A percentile compares a stretch with the other conserved stretches of the same genome.
phyloP scores from a whole-genome alignment of 2,113 vertebrate species.

The Sebastes fasciatus region DNA sequence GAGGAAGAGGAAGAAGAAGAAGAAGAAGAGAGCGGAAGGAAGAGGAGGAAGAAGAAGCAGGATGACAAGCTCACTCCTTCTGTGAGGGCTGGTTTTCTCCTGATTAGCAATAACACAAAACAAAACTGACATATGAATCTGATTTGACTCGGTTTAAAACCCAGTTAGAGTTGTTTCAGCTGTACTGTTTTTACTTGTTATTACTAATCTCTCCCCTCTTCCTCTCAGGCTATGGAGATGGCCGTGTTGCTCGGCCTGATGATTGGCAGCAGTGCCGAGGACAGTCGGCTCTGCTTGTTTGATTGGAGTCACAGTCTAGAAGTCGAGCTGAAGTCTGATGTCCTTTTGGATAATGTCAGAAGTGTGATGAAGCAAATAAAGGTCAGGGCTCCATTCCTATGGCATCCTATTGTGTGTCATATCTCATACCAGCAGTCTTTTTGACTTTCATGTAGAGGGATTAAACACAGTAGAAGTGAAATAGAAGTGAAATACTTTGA shows the following conservation, averaged over 20 bases:
- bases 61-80: constrained; percentile 43
- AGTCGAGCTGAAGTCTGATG: constrained; percentile 68
- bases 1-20: not conserved
- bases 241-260: constrained; percentile 84
- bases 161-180: not conserved
- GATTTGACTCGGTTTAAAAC: not conserved
- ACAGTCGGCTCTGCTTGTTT: constrained; percentile 65
- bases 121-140: not conserved
- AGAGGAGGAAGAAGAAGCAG: not conserved
- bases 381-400: constrained; percentile 66
- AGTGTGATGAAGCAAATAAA: constrained; percentile 60
- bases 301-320: fast-evolving
- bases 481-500: not conserved
- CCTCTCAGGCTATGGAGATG: constrained; percentile 72
- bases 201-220: not conserved
- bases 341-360: constrained; percentile 84
- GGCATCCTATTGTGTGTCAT: not conserved
- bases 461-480: not conserved
- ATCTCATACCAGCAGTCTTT: not conserved
- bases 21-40: fast-evolving
- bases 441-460: not conserved
- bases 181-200: not conserved
- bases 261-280: constrained; percentile 81
- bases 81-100: constrained; percentile 50
- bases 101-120: not conserved